Base-by-base conservation (phyloP, 2,113 vertebrate species). In the Ptilonorhynchus violaceus region DNA sequence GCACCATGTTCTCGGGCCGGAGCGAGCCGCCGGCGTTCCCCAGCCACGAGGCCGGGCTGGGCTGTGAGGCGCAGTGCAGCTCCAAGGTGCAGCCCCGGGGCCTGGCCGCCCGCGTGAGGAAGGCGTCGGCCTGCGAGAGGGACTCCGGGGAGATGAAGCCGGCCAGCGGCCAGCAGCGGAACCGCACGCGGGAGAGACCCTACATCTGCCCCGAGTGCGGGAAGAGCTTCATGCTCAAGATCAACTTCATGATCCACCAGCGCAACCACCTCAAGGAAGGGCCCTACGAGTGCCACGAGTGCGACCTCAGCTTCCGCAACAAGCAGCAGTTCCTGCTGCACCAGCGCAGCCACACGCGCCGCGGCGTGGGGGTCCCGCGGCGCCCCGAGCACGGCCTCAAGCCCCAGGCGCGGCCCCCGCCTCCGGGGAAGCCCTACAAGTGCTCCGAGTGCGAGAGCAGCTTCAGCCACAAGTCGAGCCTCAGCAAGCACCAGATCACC, bases 391-490 rank as follows among this genome's bases (percentile, higher is more conserved):
- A 98, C 28, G 52, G 97, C 41, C 93, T 96, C 62, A 97, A 97
- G 89, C 91, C 96, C 7, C 96, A 76, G 33, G 2, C 94, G 0
- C 82, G 96, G 30, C 79, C 93, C 3, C 94, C 87, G 3, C 94
- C 96, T 0, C 95, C 96, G 1, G 97, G 97, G 21, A 98, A 98
- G 73, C 98, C 98, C 94, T 98, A 98, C 95, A 98, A 98, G 91
- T 98, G 98, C 96, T 95, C 98, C 2, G 98, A 98, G 96, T 98
- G 98, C 20, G 98, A 98, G 94, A 98, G 98, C 97, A 98, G 98
- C 96, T 98, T 98, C 98, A 98, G 98, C 96, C 98, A 98, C 98
- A 98, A 98, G 96, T 98, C 98, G 3, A 98, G 98, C 97, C 95
- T 98, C 74, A 98, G 98, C 94, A 98, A 98, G 10, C 98, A 98